Evolutionary conservation across 2,888 invertebrate species (phyloP).

Genomic region (Drosophila leonis): DNA sequence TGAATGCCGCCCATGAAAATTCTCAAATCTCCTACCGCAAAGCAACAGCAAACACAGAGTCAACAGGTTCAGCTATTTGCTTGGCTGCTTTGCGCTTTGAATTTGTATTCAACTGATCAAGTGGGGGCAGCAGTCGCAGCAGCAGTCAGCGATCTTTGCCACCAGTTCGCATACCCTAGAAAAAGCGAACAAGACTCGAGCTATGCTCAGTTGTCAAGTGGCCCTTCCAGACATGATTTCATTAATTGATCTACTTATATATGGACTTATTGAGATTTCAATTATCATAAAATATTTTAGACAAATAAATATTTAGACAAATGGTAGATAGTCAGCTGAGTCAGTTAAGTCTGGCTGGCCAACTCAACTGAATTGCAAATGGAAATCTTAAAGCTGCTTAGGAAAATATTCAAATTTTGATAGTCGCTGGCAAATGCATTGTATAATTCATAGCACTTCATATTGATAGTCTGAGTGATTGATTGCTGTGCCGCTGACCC

Average conservation of each 20-base stretch:
- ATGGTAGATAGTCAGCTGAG: too few relatives aligned
- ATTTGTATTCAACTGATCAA: constrained; percentile 15
- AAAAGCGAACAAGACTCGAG: too few relatives aligned
- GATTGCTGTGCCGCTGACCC: constrained; percentile 42
- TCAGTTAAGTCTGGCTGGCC: too few relatives aligned
- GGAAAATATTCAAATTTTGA: neutral
- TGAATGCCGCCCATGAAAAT: constrained; percentile 71
- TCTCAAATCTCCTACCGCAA: constrained; percentile 25
- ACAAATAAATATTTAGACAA: too few relatives aligned
- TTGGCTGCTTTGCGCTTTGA: constrained; percentile 1
- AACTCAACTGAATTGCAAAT: neutral
- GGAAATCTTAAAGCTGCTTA: neutral
- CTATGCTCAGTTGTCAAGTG: too few relatives aligned
- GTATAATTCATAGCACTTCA: constrained; percentile 5
- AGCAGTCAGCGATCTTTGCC: constrained; percentile 20
- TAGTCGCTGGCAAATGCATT: constrained; percentile 2
- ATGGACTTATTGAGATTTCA: too few relatives aligned
- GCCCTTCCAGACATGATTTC: too few relatives aligned
- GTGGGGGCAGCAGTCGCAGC: constrained; percentile 14
- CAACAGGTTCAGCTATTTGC: constrained; percentile 41
- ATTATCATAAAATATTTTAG: too few relatives aligned
- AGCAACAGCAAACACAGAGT: constrained; percentile 30
- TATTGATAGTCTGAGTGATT: constrained; percentile 47
- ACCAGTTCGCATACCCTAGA: neutral
- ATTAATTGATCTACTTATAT: too few relatives aligned